A percentile compares a stretch with the other conserved stretches of the same genome.
phyloP scores from a whole-genome alignment of 2,797 vertebrate species.

The Coregonus ussuriensis region DNA sequence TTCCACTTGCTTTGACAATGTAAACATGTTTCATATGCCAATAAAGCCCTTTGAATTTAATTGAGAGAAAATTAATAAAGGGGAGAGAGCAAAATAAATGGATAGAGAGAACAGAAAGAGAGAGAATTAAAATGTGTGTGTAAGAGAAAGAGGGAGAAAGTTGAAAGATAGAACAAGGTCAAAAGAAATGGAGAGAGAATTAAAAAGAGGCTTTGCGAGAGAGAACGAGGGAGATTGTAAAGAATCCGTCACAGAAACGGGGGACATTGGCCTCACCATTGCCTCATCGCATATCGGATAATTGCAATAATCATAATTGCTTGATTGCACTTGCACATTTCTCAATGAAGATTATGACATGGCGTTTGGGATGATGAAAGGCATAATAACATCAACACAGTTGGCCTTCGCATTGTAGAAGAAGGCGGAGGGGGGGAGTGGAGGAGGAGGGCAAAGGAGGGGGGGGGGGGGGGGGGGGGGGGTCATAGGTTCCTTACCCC shows the following conservation, averaged over 20 bases:
- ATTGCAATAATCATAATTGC: conserved; percentile 64
- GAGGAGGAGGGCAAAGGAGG: conserved; percentile 10
- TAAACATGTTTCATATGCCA: too few relatives aligned
- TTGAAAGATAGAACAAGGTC: background rate
- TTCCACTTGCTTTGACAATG: too few relatives aligned
- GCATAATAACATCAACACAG: conserved; percentile 68
- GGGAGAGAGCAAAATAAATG: background rate
- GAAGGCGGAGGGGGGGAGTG: conserved; percentile 32
- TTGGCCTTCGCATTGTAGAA: conserved; percentile 71
- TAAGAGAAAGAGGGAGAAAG: background rate
- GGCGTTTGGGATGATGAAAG: conserved; percentile 65
- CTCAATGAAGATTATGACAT: conserved; percentile 64
- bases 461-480: conserved; percentile 8
- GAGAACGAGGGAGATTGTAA: conserved; percentile 14
- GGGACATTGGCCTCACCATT: conserved; percentile 38
- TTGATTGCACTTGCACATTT: conserved; percentile 59
- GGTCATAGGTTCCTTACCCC: conserved; percentile 67
- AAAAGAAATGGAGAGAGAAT: conserved; percentile 1
- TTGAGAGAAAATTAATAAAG: background rate
- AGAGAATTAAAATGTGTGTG: conserved; percentile 3
- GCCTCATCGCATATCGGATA: conserved; percentile 47
- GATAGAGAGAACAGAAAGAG: background rate
- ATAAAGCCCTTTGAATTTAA: too few relatives aligned
- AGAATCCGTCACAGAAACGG: conserved; percentile 14
- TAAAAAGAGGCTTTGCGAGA: conserved; percentile 3